Evolutionary conservation across 2,888 invertebrate species (phyloP).

Genomic region (Plagodis pulveraria): DNA sequence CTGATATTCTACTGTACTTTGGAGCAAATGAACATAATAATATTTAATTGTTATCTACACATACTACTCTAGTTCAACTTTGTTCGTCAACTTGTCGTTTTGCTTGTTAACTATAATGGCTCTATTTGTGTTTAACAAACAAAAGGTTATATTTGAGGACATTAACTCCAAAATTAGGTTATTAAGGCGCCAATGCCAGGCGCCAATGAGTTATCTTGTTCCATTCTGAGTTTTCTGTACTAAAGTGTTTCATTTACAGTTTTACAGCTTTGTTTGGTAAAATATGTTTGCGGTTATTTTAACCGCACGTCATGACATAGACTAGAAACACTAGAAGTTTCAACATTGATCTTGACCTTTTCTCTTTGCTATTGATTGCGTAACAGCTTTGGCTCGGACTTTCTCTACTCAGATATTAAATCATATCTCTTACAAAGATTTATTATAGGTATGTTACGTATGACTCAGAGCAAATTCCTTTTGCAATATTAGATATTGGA

Average conservation of each 20-base stretch:
- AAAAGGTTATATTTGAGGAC: slow-evolving; percentile 11
- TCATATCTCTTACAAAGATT: slow-evolving; percentile 17
- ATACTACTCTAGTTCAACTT: too few species aligned
- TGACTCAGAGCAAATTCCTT: slow-evolving; percentile 4
- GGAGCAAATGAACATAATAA: too few species aligned
- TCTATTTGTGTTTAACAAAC: slow-evolving; percentile 14
- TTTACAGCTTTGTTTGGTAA: too few species aligned
- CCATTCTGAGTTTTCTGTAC: too few species aligned
- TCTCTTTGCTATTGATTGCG: slow-evolving; percentile 15
- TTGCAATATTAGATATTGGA: slow-evolving; percentile 9
- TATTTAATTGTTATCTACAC: too few species aligned
- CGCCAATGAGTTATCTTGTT: too few species aligned
- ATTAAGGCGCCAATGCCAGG: slow-evolving; percentile 5
- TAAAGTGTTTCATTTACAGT: too few species aligned
- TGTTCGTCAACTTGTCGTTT: slow-evolving; percentile 18
- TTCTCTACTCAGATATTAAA: slow-evolving; percentile 17
- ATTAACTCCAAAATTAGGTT: slow-evolving; percentile 27
- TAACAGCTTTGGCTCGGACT: slow-evolving; percentile 20
- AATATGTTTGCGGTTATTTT: neutral
- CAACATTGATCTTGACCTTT: slow-evolving; percentile 22
- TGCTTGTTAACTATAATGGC: slow-evolving; percentile 13
- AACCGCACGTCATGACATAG: neutral
- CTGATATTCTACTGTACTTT: too few species aligned
- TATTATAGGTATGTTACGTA: slow-evolving; percentile 10
- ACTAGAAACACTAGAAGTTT: neutral